Conservation (phyloP, 2,113 vertebrate genomes). For the Chaetops frenatus region DNA sequence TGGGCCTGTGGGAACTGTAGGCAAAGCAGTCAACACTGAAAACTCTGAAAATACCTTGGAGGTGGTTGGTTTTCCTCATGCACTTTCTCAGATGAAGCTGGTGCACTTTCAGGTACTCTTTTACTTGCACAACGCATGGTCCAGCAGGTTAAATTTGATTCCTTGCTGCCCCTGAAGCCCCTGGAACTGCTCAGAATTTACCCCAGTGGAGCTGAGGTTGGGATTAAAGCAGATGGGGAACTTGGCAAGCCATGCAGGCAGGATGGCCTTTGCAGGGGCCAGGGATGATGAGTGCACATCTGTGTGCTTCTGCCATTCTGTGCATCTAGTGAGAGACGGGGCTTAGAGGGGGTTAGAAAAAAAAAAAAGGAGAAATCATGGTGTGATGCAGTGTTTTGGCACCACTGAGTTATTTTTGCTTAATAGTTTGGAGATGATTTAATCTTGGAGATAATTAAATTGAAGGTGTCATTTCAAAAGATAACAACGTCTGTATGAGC, state of each 20-base stretch:
- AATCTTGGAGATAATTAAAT: slow-evolving; percentile 59
- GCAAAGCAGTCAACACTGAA: neutral
- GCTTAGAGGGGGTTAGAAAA: neutral
- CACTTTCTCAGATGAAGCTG: neutral
- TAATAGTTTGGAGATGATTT: slow-evolving; percentile 59
- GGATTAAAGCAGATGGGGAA: neutral
- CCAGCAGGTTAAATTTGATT: neutral
- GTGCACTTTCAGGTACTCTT: neutral
- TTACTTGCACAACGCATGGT: neutral
- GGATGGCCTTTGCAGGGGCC: neutral
- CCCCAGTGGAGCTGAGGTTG: neutral
- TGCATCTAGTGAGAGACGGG: neutral
- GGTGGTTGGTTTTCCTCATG: neutral
- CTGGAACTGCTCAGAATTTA: neutral
- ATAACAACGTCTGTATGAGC: slow-evolving; percentile 8
- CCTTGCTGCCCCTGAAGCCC: neutral
- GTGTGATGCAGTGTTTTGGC: slow-evolving; percentile 46
- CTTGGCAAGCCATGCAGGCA: neutral
- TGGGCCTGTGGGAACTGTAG: neutral
- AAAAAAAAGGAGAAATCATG: neutral
- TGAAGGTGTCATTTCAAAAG: slow-evolving; percentile 61
- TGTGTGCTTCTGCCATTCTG: neutral
- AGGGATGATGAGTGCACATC: rapidly evolving
- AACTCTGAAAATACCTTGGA: neutral
- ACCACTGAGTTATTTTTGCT: slow-evolving; percentile 11